Conservation (phyloP, 1,140 invertebrate genomes). For the Drosophila pseudoananassae region DNA sequence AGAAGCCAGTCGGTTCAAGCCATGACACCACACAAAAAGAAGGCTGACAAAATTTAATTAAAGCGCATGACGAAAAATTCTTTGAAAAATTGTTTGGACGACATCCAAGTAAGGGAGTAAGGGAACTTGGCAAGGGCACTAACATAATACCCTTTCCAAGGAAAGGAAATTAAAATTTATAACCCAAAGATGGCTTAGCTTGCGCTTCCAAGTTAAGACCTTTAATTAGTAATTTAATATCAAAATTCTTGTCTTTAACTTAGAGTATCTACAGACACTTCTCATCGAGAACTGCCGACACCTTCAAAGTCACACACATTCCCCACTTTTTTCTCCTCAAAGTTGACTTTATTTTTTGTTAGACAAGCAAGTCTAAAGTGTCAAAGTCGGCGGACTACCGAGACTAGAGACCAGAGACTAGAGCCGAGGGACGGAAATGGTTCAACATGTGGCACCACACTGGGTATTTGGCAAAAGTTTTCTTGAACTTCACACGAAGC, state of each 20-base stretch:
- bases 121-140: conserved; percentile 12
- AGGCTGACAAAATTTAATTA: conserved; percentile 77
- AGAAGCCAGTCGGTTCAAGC: conserved; percentile 29
- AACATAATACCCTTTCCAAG: conserved; percentile 33
- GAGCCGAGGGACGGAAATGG: conserved; percentile 13
- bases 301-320: conserved; percentile 59
- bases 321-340: conserved; percentile 20
- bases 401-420: neutral
- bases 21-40: conserved; percentile 72
- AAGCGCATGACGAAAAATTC: conserved; percentile 75
- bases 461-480: conserved; percentile 65
- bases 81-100: conserved; percentile 56
- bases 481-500: conserved; percentile 59
- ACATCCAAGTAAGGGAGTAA: conserved; percentile 13
- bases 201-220: neutral
- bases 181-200: neutral
- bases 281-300: conserved; percentile 29
- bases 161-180: neutral
- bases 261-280: conserved; percentile 8
- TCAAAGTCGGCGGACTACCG: conserved; percentile 48
- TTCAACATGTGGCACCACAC: conserved; percentile 28
- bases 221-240: neutral
- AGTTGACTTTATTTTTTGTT: conserved; percentile 23
- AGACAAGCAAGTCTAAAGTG: conserved; percentile 60
- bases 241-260: too few species aligned